These are phyloP conservation scores for Eciton burchellii DNA, from an alignment of 1,140 invertebrate species.

Conservation along the genomic window DNA sequence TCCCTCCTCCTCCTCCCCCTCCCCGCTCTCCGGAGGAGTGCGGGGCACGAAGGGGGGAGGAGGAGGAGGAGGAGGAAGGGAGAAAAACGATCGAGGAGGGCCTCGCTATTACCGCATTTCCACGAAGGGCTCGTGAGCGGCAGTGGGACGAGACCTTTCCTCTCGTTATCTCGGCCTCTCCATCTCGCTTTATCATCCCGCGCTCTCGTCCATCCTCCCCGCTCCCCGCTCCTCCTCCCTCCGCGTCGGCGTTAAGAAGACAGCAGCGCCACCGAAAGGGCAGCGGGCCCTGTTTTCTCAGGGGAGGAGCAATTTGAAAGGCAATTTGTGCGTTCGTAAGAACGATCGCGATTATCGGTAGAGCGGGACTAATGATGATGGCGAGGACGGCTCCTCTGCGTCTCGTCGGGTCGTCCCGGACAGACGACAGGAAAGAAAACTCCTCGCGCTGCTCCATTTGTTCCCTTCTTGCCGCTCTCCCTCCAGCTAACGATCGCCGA, in stretches of 20 bases:
- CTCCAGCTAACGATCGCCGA: constrained; percentile 1
- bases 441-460: constrained; percentile 58
- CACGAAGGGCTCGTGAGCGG: constrained; percentile 64
- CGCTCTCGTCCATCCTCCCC: neutral
- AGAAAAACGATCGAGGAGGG: constrained; percentile 61
- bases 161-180: constrained; percentile 53
- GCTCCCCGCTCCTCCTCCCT: constrained; percentile 46
- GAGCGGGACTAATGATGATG: constrained; percentile 77
- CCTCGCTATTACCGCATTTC: constrained; percentile 65
- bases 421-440: constrained; percentile 65
- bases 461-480: constrained; percentile 33
- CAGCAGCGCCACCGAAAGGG: constrained; percentile 70
- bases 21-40: too few species aligned
- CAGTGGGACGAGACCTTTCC: constrained; percentile 47
- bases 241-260: constrained; percentile 68
- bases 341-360: constrained; percentile 75
- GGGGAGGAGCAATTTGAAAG: constrained; percentile 73
- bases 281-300: constrained; percentile 71
- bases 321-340: constrained; percentile 77
- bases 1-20: too few species aligned
- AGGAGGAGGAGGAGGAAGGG: constrained; percentile 49
- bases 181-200: constrained; percentile 46
- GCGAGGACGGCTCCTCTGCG: constrained; percentile 44
- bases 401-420: constrained; percentile 53
- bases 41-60: too few species aligned